Base-by-base conservation (phyloP, 2,888 invertebrate genomes). In the Harpalus rufipes region DNA sequence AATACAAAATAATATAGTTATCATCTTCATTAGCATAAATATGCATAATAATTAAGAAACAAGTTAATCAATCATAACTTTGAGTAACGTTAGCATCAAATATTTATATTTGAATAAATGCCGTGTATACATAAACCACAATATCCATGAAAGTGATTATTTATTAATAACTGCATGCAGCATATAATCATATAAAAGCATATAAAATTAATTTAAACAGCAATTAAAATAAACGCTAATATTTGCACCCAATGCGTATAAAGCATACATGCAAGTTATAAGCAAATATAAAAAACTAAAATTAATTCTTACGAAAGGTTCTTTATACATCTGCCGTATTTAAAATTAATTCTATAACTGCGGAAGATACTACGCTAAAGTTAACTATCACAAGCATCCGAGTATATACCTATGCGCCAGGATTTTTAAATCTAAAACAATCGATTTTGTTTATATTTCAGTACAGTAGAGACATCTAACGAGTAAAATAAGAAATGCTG, bases 281-380 rank as follows among this genome's bases (percentile, higher is more conserved):
- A 68, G 32, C 5, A 25, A 68, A n/a, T 39, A n/a, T 32, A 68
- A n/a, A n/a, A 12, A 59, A 59, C 16, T 7, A 32, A 39, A 32
- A 68, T n/a, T n/a, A 25, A 10, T 32, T 68, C 32, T 68, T 68
- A 68, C 68, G 14, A 68, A 68, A 12, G 7, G 39, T 32, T 68
- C 68, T 14, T 39, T 32, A 1, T 32, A 25, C 68, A 68, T 68
- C 12, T 63, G 21, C 59, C 12, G 12, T n/a, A 39, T 6, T 39
- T 68, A 41, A n/a, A 68, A 39, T 68, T 39, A 68, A 68, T 68
- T 68, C 68, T 68, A 4, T 10, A 68, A 14, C 44, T 74, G 44
- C 72, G 6, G 41, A 44, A 74, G 44, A 74, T 16, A 74, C 72
- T 39, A 39, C 68, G 68, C 63, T 74, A 74, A 74, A 74, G 41